A percentile compares a stretch with the other conserved stretches of the same genome.
phyloP scores from a whole-genome alignment of 1,140 invertebrate species.

The Neodiprion fabricii region DNA sequence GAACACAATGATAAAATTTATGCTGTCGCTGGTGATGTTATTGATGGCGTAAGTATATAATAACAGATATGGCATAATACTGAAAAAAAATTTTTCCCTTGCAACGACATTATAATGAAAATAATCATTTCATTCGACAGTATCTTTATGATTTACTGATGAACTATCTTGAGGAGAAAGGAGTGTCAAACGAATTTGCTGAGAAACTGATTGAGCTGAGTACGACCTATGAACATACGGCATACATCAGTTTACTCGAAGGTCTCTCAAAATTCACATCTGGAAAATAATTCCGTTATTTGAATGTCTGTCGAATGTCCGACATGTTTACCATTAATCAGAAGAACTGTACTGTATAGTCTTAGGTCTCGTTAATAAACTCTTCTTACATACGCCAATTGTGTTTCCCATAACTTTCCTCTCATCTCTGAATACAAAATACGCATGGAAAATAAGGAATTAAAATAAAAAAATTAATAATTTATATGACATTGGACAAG shows the following conservation, averaged over 20 bases:
- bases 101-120: background rate
- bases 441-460: too few species aligned
- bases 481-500: too few species aligned
- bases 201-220: constrained; percentile 85
- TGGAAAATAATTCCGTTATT: constrained; percentile 60
- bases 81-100: background rate
- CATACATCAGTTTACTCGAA: constrained; percentile 87
- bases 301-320: too few species aligned
- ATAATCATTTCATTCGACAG: constrained; percentile 64
- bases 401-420: background rate
- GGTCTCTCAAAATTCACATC: constrained; percentile 84
- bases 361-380: background rate
- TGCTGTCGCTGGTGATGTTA: constrained; percentile 85
- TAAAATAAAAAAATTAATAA: too few species aligned
- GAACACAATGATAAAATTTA: constrained; percentile 85
- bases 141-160: constrained; percentile 93
- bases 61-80: constrained; percentile 3
- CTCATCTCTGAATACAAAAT: too few species aligned
- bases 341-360: background rate
- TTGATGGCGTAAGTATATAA: constrained; percentile 79
- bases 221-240: constrained; percentile 88
- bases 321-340: background rate
- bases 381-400: background rate
- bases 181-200: constrained; percentile 89
- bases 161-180: constrained; percentile 93